Base-by-base conservation (phyloP, 2,113 vertebrate genomes). In the Sialia sialis region DNA sequence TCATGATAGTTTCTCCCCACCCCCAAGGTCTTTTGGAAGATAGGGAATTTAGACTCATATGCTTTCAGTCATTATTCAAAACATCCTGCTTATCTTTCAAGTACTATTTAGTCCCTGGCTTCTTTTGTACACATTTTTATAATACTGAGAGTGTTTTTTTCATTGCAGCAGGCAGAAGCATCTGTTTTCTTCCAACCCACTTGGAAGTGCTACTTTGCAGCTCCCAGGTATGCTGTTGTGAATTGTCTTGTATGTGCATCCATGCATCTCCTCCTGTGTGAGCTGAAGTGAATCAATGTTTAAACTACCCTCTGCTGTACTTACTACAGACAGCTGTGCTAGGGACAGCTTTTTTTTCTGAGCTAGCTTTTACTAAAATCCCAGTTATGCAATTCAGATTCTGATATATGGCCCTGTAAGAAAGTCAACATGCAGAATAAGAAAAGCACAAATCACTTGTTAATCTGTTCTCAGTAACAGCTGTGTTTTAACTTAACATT, bases 51-150 rank as follows among this genome's bases (percentile, higher is more conserved):
- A 66, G 63, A 90, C 32, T 52, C 14, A 7, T 21, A 7, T 74
- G 46, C 39, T 91, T 70, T 77, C 16, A 67, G 51, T 29, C 38
- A 23, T 83, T 91, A 58, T 80, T 93, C 67, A 91, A 90, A 90
- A 89, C 30, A 73, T 59, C 41, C 70, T 79, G 46, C 51, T 80
- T 80, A 83, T 95, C 67, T 95, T 88, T 94, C 63, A 80, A 90
- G 39, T 34, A 83, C n/a, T 63, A 85, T 59, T 83, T 77, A 27
- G 87, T 91, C 78, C 39, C 78, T 51, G 27, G 25, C n/a, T 59
- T 54, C 66, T 91, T 79, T 55, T 76, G 60, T 39, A 54, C 9
- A n/a, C 67, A 30, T 77, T 67, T 85, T 86, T 70, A 21, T 80
- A 62, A 25, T 19, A 72, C 10, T 32, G 17, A 58, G 63, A 30